These are phyloP conservation scores for Catharus ustulatus DNA, from an alignment of 2,797 vertebrate species.

Conservation along the genomic window DNA sequence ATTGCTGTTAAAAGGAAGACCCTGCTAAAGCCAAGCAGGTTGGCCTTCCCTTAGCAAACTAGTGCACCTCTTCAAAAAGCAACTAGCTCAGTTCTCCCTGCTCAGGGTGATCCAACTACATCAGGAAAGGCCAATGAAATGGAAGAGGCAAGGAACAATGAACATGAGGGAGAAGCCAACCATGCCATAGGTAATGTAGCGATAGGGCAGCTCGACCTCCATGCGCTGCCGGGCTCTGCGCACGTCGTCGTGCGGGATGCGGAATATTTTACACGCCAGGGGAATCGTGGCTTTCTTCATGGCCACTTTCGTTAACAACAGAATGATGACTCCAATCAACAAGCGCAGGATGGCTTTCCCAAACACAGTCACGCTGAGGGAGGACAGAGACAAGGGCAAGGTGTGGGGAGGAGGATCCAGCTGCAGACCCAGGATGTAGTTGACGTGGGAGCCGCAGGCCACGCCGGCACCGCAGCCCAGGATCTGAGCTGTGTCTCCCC, in stretches of 20 bases:
- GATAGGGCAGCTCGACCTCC: slow-evolving; percentile 95
- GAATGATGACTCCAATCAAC: slow-evolving; percentile 82
- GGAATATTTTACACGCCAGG: slow-evolving; percentile 82
- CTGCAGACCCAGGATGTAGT: slow-evolving; percentile 80
- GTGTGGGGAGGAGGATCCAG: slow-evolving; percentile 76
- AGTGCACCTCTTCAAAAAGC: slow-evolving; percentile 30
- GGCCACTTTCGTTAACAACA: slow-evolving; percentile 79
- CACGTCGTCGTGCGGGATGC: slow-evolving; percentile 78
- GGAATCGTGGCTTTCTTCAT: slow-evolving; percentile 92
- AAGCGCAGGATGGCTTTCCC: slow-evolving; percentile 78
- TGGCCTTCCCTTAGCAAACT: slow-evolving; percentile 48
- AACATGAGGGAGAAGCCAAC: slow-evolving; percentile 90
- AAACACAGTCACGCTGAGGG: slow-evolving; percentile 75
- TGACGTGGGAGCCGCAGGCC: slow-evolving; percentile 88
- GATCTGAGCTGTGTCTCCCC: slow-evolving; percentile 95
- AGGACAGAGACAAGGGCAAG: slow-evolving; percentile 79
- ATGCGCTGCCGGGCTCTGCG: slow-evolving; percentile 90
- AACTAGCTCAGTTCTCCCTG: slow-evolving; percentile 16
- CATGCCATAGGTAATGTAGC: slow-evolving; percentile 89
- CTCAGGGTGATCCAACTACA: background rate
- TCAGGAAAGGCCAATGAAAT: slow-evolving; percentile 82
- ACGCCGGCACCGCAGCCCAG: slow-evolving; percentile 92
- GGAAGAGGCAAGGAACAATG: slow-evolving; percentile 87
- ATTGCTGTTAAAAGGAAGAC: slow-evolving; percentile 67
- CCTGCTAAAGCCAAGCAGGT: slow-evolving; percentile 53